Evolutionary conservation across 2,797 vertebrate genomes (phyloP).

Genomic region (Etheostoma nigrum): DNA sequence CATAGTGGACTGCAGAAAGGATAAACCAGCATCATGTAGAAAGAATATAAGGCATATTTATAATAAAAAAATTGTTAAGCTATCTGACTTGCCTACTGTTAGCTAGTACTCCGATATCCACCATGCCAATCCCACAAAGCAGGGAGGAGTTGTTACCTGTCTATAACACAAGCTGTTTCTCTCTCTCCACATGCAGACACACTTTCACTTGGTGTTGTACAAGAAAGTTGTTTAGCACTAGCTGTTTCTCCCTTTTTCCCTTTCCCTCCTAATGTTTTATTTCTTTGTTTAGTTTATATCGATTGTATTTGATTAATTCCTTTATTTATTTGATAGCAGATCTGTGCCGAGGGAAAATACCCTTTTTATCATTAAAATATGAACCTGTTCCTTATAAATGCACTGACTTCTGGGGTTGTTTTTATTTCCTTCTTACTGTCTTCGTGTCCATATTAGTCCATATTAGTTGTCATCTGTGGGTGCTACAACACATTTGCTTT

Average conservation of each 20-base stretch:
- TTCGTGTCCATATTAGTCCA: not conserved
- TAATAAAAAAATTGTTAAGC: slow-evolving; percentile 58
- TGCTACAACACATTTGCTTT: not conserved
- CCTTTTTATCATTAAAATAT: slow-evolving; percentile 87
- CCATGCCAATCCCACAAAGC: slow-evolving; percentile 36
- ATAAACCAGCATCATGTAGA: slow-evolving; percentile 80
- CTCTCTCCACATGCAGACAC: slow-evolving; percentile 37
- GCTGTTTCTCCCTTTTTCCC: slow-evolving; percentile 41
- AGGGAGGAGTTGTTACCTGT: slow-evolving; percentile 43
- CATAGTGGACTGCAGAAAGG: slow-evolving; percentile 80
- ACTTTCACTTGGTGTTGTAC: slow-evolving; percentile 72
- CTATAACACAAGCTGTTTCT: slow-evolving; percentile 26
- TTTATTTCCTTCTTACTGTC: not conserved
- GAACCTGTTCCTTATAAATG: slow-evolving; percentile 80
- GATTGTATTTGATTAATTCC: slow-evolving; percentile 88
- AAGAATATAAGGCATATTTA: slow-evolving; percentile 84
- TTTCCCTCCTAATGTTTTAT: slow-evolving; percentile 61
- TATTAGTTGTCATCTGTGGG: not conserved
- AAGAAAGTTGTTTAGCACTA: slow-evolving; percentile 72
- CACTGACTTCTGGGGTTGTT: slow-evolving; percentile 40
- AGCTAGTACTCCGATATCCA: slow-evolving; percentile 39
- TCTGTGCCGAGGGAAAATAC: slow-evolving; percentile 85
- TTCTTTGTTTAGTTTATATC: slow-evolving; percentile 86
- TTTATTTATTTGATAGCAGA: slow-evolving; percentile 92
- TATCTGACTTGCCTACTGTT: slow-evolving; percentile 60